Evolutionary conservation across 1,140 invertebrate species (phyloP).

Genomic region (Meloidogyne floridensis): DNA sequence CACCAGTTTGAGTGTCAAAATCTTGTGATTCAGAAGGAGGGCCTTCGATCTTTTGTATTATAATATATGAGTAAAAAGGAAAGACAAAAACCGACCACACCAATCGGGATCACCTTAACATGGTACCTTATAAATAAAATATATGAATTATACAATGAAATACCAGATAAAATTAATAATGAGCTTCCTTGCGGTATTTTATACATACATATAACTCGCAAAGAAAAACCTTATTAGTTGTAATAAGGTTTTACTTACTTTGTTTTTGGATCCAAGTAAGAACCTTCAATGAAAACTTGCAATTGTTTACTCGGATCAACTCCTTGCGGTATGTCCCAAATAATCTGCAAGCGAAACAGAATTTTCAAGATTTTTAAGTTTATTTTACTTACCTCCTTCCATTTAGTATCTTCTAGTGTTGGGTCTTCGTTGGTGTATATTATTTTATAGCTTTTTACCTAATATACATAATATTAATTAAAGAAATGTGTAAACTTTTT

Average conservation of each 20-base stretch:
- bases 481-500: constrained; percentile 49
- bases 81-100: constrained; percentile 8
- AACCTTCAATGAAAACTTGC: constrained; percentile 56
- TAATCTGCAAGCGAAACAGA: constrained; percentile 39
- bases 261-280: constrained; percentile 65
- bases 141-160: no score
- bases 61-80: background rate
- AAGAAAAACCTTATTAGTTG: no score
- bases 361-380: no score
- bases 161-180: no score
- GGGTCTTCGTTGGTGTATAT: constrained; percentile 62
- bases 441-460: constrained; percentile 52
- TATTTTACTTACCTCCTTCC: constrained; percentile 59
- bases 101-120: constrained; percentile 25
- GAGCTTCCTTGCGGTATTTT: no score
- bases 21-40: constrained; percentile 13
- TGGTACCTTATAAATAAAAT: background rate
- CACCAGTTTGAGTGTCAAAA: constrained; percentile 27
- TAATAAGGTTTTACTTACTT: constrained; percentile 34
- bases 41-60: constrained; percentile 14
- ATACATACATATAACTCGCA: no score
- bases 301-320: constrained; percentile 28
- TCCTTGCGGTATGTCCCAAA: constrained; percentile 24
- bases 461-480: background rate
- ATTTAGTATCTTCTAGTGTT: constrained; percentile 52